Base-by-base conservation (phyloP, 2,797 vertebrate genomes). In the Karalla daura region DNA sequence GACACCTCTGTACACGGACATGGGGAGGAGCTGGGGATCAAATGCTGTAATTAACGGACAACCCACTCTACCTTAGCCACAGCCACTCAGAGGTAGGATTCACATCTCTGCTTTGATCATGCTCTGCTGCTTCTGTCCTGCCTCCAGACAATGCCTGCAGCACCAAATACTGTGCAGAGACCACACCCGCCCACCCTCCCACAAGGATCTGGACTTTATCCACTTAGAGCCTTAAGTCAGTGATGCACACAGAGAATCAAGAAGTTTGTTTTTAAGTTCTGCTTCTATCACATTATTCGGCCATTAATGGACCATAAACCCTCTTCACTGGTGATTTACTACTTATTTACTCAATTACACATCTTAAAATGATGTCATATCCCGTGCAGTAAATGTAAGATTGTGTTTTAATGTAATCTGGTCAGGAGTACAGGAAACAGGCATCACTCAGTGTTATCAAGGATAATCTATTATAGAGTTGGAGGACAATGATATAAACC, bases 381-480 rank as follows among this genome's bases (percentile, higher is more conserved):
- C n/a, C 3, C 28, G 44, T 53, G 58, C 41, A 51, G 39, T 60
- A 50, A 67, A 60, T 50, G 61, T 71, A 54, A 86, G 45, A 74
- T 74, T 14, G 40, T 17, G 7, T 7, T 56, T 45, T 81, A 58
- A 71, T 78, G 36, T 58, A 17, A 59, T 76, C 1, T 49, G 32
- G 40, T 33, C 70, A 12, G 14, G 14, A 37, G 11, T 35, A 64
- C n/a, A 68, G 40, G 55, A 75, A 65, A 62, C 33, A 76, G 60
- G 23, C 33, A 46, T 66, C 45, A 47, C 21, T 14, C 49, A 55
- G 30, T 58, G 46, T 25, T 24, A 14, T 49, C 14, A 43, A 44
- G 0, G n/a, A 32, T 45, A 66, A 70, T 45, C 3, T 25, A 14
- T 24, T n/a, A 0, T 11, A 24, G 39, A 63, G 5, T 17, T 32